Percentiles rank a stretch among this genome's conserved stretches.
These are phyloP conservation scores for Cirrhinus molitorella DNA, from an alignment of 2,797 vertebrate species.

Conservation along the genomic window DNA sequence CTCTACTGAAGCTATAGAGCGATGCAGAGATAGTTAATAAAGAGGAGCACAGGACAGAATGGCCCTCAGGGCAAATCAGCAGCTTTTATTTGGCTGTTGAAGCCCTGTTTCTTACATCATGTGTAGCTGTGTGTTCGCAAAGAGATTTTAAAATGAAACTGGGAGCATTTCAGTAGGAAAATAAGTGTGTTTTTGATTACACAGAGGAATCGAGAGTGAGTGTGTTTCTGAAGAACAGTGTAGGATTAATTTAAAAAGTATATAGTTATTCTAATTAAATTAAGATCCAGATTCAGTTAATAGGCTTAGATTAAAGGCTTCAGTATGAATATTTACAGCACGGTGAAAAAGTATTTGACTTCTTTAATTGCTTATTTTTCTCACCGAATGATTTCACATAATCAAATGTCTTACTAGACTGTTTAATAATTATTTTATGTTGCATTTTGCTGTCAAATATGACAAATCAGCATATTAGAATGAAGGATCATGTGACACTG, in stretches of 20 bases:
- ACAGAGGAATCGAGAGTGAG: not conserved
- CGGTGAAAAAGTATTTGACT: not conserved
- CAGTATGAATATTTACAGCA: not conserved
- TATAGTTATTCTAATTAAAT: not conserved
- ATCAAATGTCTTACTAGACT: not conserved
- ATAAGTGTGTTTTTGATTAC: not conserved
- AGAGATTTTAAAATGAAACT: not conserved
- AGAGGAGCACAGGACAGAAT: slow-evolving; percentile 12
- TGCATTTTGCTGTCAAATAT: not conserved
- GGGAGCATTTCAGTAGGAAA: slow-evolving; percentile 7
- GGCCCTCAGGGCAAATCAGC: slow-evolving; percentile 20
- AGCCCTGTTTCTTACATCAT: slow-evolving; percentile 12
- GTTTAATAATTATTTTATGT: not conserved
- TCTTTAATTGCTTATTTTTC: not conserved
- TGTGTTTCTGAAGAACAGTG: not conserved
- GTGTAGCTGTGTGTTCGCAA: not conserved
- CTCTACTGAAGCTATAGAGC: not conserved
- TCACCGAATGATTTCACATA: not conserved
- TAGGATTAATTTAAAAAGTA: not conserved
- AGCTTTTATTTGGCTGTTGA: slow-evolving; percentile 28
- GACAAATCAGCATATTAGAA: not conserved
- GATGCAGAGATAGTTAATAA: slow-evolving; percentile 3
- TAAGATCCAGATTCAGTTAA: not conserved
- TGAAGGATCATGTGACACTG: not conserved
- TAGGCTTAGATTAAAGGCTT: not conserved